Evolutionary conservation across 2,797 vertebrate genomes (phyloP).

Genomic region (Vultur gryphus): DNA sequence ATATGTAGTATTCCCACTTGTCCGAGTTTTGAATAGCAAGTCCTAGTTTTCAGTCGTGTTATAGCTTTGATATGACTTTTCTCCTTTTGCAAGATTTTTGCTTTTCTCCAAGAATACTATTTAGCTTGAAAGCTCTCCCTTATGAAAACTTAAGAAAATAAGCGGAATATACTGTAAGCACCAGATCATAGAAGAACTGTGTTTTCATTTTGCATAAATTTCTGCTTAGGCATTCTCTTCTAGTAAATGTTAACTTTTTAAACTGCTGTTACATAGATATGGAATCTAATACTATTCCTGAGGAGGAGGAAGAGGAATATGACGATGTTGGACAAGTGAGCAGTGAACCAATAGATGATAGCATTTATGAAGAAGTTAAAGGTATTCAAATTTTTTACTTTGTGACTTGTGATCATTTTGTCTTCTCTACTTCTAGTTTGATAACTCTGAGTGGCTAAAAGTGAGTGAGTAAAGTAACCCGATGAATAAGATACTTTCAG

Average conservation of each 20-base stretch:
- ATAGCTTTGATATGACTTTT: not conserved
- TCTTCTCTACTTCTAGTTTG: not conserved
- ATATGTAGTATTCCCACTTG: not conserved
- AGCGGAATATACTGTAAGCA: not conserved
- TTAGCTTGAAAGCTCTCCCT: not conserved
- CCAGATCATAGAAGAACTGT: not conserved
- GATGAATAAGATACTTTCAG: not conserved
- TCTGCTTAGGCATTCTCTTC: not conserved
- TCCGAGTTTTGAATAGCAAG: not conserved
- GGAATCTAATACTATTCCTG: constrained; percentile 83
- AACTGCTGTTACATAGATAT: constrained; percentile 74
- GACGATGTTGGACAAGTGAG: constrained; percentile 77
- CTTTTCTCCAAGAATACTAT: not conserved
- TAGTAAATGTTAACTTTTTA: not conserved
- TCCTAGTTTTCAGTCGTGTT: not conserved
- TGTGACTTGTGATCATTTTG: not conserved
- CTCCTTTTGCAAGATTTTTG: not conserved
- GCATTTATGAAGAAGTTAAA: constrained; percentile 95
- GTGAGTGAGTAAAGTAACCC: not conserved
- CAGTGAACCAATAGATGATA: constrained; percentile 74
- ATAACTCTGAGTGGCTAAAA: not conserved
- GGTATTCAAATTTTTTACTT: constrained; percentile 71
- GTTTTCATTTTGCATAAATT: not conserved
- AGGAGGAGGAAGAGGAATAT: constrained; percentile 84
- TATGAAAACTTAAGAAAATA: not conserved